Percentiles rank a stretch among this genome's conserved stretches.
Evolutionary conservation across 2,888 invertebrate genomes (phyloP).

Genomic region (Pharmacophagus antenor): DNA sequence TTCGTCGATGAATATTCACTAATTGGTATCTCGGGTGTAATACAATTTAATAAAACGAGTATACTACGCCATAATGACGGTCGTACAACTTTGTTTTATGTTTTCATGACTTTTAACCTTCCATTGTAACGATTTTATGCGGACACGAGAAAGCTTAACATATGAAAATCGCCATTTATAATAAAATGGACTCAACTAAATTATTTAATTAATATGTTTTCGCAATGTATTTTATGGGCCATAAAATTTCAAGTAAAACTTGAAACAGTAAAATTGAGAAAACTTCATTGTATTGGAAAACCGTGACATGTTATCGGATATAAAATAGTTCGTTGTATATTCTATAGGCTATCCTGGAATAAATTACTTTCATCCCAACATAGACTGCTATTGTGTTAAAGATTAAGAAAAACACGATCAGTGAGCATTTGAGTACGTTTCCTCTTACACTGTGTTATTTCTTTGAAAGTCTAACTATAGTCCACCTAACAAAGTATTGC

Average conservation of each 20-base stretch:
- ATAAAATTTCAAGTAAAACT: constrained; percentile 26
- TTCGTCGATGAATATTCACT: constrained; percentile 7
- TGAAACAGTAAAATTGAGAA: constrained; percentile 16
- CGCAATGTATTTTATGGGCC: constrained; percentile 26
- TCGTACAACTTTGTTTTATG: constrained; percentile 21
- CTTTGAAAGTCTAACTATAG: no score
- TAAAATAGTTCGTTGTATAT: constrained; percentile 17
- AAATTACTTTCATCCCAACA: no score
- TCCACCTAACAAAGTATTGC: not conserved
- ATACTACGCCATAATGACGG: constrained; percentile 7
- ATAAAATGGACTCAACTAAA: constrained; percentile 25
- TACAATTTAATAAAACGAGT: constrained; percentile 24
- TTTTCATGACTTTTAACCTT: constrained; percentile 24
- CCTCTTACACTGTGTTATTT: no score
- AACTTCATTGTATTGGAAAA: constrained; percentile 19
- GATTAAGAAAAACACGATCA: no score
- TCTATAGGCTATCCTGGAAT: not conserved
- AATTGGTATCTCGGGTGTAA: constrained; percentile 25
- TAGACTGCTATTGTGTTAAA: no score
- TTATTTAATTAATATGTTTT: constrained; percentile 30
- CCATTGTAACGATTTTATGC: constrained; percentile 15
- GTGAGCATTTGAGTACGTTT: no score
- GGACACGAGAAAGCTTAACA: constrained; percentile 11
- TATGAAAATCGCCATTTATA: constrained; percentile 5
- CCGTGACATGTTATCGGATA: constrained; percentile 15